Conservation (phyloP, 2,888 invertebrate genomes). For the Hypena proboscidalis region DNA sequence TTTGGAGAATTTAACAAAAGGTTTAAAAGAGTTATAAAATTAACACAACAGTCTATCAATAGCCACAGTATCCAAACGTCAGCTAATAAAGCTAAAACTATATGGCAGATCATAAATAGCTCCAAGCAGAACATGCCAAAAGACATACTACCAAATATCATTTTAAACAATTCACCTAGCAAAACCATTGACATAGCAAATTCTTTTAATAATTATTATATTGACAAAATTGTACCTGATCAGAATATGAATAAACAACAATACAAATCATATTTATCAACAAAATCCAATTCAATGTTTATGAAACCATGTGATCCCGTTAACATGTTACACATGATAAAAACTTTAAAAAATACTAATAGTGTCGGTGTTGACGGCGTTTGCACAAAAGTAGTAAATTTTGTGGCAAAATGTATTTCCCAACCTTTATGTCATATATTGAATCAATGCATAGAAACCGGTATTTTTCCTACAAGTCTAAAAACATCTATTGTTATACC, state of each 20-base stretch:
- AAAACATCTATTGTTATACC: too few relatives aligned
- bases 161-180: too few relatives aligned
- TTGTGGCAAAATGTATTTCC: too few relatives aligned
- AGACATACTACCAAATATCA: too few relatives aligned
- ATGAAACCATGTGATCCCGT: too few relatives aligned
- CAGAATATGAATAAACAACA: background rate
- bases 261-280: background rate
- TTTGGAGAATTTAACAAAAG: background rate
- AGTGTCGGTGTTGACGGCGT: too few relatives aligned
- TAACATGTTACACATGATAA: too few relatives aligned
- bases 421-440: too few relatives aligned
- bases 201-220: background rate
- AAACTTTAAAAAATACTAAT: too few relatives aligned
- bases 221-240: constrained; percentile 3
- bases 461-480: too few relatives aligned
- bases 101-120: constrained; percentile 2
- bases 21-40: background rate
- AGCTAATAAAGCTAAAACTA: background rate
- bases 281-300: background rate
- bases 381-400: too few relatives aligned
- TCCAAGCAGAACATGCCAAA: background rate
- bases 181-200: background rate
- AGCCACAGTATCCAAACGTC: background rate
- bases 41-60: background rate
- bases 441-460: too few relatives aligned